A percentile compares a stretch with the other conserved stretches of the same genome.
phyloP scores from a whole-genome alignment of 2,113 vertebrate genomes.

The Hystrix cristata region DNA sequence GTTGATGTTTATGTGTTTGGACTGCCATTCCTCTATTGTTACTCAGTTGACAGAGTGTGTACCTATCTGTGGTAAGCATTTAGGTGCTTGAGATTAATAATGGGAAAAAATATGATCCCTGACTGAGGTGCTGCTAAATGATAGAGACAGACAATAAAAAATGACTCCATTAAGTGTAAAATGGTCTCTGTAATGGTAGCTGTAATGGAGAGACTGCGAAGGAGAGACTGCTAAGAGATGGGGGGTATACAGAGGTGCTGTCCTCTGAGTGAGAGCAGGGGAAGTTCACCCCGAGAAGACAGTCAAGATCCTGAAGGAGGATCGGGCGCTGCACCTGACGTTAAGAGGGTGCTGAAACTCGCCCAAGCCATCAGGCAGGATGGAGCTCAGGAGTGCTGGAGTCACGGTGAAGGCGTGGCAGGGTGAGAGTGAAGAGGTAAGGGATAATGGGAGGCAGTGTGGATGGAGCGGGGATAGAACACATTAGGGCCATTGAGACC shows the following conservation, averaged over 20 bases:
- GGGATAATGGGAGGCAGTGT: neutral
- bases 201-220: neutral
- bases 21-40: neutral
- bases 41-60: neutral
- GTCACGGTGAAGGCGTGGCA: neutral
- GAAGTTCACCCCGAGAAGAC: neutral
- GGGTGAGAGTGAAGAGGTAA: neutral
- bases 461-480: too few species aligned
- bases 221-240: neutral
- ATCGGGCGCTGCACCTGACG: too few species aligned
- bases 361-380: neutral
- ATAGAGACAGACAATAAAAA: neutral
- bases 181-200: neutral
- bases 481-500: neutral
- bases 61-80: neutral
- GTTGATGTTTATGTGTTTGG: neutral
- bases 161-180: neutral
- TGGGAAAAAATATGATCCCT: neutral
- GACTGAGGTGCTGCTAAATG: neutral
- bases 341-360: neutral
- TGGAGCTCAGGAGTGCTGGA: neutral
- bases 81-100: slow-evolving; percentile 7
- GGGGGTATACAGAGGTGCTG: neutral
- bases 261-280: neutral
- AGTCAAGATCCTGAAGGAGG: neutral